These are phyloP conservation scores for Nicator chloris DNA, from an alignment of 2,113 vertebrate genomes.

Conservation along the genomic window DNA sequence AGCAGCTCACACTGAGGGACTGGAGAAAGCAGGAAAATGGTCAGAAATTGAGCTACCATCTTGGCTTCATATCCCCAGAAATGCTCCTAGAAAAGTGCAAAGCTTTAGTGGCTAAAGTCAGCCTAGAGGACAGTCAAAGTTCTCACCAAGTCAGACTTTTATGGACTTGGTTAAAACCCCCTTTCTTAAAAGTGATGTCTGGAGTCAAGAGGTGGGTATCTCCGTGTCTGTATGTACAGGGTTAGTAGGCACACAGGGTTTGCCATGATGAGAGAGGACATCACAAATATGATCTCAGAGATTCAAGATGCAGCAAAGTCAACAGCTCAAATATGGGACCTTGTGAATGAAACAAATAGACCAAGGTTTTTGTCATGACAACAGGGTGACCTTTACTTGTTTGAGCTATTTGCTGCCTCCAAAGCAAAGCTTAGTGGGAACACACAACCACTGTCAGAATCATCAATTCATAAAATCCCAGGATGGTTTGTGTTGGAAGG, in stretches of 20 bases:
- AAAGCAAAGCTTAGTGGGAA: background rate
- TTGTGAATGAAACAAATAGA: background rate
- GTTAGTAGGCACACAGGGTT: background rate
- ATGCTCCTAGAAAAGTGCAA: background rate
- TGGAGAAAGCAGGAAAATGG: background rate
- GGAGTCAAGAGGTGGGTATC: background rate
- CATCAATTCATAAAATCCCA: background rate
- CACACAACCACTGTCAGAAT: background rate
- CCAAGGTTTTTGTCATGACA: background rate
- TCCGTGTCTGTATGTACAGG: background rate
- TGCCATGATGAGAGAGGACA: background rate
- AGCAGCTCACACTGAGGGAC: background rate
- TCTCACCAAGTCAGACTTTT: background rate
- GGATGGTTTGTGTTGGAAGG: background rate
- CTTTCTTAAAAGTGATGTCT: background rate
- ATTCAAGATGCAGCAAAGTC: background rate
- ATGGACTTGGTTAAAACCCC: background rate
- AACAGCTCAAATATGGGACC: accelerated
- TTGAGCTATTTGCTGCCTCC: background rate
- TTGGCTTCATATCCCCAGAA: background rate
- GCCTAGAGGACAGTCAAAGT: background rate
- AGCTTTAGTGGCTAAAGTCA: background rate
- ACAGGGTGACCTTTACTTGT: background rate
- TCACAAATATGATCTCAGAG: background rate
- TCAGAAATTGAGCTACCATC: background rate